Evolutionary conservation across 2,888 invertebrate species (phyloP).

Genomic region (Escarpia spicata): DNA sequence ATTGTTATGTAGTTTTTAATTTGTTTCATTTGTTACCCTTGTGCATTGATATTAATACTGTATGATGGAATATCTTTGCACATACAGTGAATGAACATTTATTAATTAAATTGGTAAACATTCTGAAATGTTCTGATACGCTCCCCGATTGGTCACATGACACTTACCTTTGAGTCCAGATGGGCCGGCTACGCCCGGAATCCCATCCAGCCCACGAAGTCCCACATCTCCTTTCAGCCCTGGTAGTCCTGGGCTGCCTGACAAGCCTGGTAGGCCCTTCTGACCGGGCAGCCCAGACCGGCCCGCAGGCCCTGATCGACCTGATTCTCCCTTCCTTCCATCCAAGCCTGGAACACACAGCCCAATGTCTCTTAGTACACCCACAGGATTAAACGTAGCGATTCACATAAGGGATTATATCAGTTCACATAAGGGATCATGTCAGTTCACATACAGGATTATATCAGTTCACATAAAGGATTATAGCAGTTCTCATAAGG

Average conservation of each 20-base stretch:
- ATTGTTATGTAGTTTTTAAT: too few species aligned
- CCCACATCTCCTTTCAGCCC: constrained; percentile 52
- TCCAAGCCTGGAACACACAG: background rate
- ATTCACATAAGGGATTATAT: too few species aligned
- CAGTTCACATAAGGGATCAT: too few species aligned
- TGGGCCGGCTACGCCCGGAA: constrained; percentile 70
- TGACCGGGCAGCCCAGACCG: constrained; percentile 61
- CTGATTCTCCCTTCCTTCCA: constrained; percentile 16
- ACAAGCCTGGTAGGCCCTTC: constrained; percentile 49
- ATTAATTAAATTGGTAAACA: too few species aligned
- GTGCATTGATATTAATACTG: too few species aligned
- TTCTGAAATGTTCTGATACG: constrained; percentile 17
- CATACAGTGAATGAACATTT: too few species aligned
- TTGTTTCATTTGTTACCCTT: too few species aligned
- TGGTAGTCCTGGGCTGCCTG: constrained; percentile 62
- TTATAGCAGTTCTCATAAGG: too few species aligned
- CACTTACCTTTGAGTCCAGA: constrained; percentile 53
- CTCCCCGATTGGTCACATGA: constrained; percentile 27
- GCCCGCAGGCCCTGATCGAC: constrained; percentile 40
- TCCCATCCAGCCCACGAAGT: constrained; percentile 52
- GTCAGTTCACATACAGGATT: too few species aligned
- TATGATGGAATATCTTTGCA: too few species aligned
- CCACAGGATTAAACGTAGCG: too few species aligned
- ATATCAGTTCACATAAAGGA: too few species aligned
- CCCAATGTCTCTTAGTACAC: background rate